phyloP scores from a whole-genome alignment of 2,888 invertebrate genomes.

The Sicus ferrugineus region DNA sequence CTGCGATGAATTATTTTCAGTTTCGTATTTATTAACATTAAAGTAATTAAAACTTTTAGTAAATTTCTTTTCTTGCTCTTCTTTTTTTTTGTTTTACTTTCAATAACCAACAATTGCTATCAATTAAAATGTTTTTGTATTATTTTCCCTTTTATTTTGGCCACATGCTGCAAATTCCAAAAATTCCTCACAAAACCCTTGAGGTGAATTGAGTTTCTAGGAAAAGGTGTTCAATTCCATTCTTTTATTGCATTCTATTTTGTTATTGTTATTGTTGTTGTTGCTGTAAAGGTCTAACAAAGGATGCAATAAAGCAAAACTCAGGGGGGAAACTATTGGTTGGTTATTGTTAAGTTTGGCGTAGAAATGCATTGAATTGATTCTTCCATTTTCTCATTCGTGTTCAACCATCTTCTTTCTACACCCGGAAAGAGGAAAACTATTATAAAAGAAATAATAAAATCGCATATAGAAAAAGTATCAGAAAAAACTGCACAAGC shows the following conservation, averaged over 20 bases:
- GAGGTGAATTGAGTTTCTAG: not conserved
- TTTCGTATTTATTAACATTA: too few species aligned
- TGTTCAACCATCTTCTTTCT: too few species aligned
- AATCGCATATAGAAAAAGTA: too few species aligned
- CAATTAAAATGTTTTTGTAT: not conserved
- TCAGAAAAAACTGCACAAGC: too few species aligned
- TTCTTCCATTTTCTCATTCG: not conserved
- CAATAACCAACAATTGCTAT: not conserved
- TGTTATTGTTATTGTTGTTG: not conserved
- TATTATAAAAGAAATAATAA: too few species aligned
- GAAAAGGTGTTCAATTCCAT: not conserved
- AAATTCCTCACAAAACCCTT: not conserved
- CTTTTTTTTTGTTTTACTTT: not conserved
- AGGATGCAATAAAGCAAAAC: too few species aligned
- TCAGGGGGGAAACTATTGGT: conserved; percentile 22
- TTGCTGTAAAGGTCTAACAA: not conserved
- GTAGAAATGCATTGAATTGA: too few species aligned
- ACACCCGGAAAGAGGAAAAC: too few species aligned
- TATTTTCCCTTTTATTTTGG: not conserved
- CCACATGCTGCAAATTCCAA: not conserved
- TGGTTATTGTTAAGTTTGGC: not conserved
- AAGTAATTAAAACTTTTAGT: not conserved
- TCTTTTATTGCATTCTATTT: not conserved
- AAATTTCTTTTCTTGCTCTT: not conserved
- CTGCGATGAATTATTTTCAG: too few species aligned